Base-by-base conservation (phyloP, 2,888 invertebrate species). In the Philereme vetulata region DNA sequence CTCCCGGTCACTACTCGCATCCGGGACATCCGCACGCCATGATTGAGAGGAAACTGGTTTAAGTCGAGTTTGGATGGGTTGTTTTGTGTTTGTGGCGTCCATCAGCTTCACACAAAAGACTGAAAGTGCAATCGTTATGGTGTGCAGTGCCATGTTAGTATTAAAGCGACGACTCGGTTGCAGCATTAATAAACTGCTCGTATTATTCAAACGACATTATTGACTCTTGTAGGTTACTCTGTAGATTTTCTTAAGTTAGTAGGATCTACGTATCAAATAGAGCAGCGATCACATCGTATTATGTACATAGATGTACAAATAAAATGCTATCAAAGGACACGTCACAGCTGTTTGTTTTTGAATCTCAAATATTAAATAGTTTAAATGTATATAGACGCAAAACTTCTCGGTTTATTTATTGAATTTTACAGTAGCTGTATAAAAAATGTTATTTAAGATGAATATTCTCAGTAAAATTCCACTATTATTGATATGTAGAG, bases 1-100 rank as follows among this genome's bases (percentile, higher is more conserved):
- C 94, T n/a, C 93, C 94, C 1, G 93, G 94, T 38, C 94, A 93
- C 71, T 94, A 94, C 72, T 75, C 88, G 1, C 94, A 94, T 67
- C 93, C 93, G 44, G 93, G 87, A 4, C 92, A 91, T 80, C 82
- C 85, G 3, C 91, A 91, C 62, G 93, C 93, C 60, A 88, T 94
- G 60, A 90, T 93, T 71, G 94, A 93, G 75, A 80, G 88, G 47
- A 90, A 91, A 72, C 72, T 92, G 78, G 91, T 91, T 62, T 90
- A 77, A 88, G 75, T 52, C 11, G 35, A 44, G 45, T 44, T 38
- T 49, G 49, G 57, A 48, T 63, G 46, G 60, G 55, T 48, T 59
- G 56, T 61, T 67, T 70, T 62, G 67, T 75, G 72, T 78, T 74
- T 72, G 70, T 72, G 75, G 67, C 71, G 71, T 76, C 60, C 60